Evolutionary conservation across 2,113 vertebrate species (phyloP), one percentile per base, ranked within the genome.

Genomic region (Gadus chalcogrammus): DNA sequence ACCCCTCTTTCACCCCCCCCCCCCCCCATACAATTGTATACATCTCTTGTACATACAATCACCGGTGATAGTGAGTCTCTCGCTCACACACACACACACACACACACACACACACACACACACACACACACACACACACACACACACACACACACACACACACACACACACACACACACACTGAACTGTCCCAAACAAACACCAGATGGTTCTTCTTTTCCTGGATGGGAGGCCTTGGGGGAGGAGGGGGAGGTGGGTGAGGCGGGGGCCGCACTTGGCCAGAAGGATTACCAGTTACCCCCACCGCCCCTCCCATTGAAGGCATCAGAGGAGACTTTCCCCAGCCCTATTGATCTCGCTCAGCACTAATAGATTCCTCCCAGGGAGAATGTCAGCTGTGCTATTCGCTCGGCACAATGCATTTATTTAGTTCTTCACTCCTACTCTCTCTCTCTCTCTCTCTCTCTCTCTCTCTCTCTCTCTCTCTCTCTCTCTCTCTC

Each of bases 151-250:
- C 70, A 55, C 71, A 71, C 66, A 58, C 27, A 67, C 73, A 31
- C 56, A 68, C 64, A 70, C 58, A 76, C 69, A 71, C 80, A 71
- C 69, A 82, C 79, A 75, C 82, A 88, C 84, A 80, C 77, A 84
- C 74, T 59, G 72, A 85, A 84, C 77, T 84, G 80, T 87, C 86
- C 87, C 85, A 88, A 88, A 88, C 87, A 92, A 91, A 92, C 88
- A 92, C 90, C 91, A 92, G 91, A 92, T 92, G 91, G 91, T 87
- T 84, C 81, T 83, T 82, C 84, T 83, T 81, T 83, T 89, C 79
- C 84, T 87, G 89, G 84, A 89, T 73, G 73, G 80, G 87, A 88
- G 84, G 84, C 84, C 83, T 83, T 88, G 88, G 87, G 80, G 81
- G 77, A 78, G 61, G 80, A 85, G 76, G 79, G 64, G 69, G 53